Evolutionary conservation across 2,797 vertebrate genomes (phyloP), one percentile per base, ranked within the genome.

Genomic region (Xiphorhynchus erythropygius): DNA sequence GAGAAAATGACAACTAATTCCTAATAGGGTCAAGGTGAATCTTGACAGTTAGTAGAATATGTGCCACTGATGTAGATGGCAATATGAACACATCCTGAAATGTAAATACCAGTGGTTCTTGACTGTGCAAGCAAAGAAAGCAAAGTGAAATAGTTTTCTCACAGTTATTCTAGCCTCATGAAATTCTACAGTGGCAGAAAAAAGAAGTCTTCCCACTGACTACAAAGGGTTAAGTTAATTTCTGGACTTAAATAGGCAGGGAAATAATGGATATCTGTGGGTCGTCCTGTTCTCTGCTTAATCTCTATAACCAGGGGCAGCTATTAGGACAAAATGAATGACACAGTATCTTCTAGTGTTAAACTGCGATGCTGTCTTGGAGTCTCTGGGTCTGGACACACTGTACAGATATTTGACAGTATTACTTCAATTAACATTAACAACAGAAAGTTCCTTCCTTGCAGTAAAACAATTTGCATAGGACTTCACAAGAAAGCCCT

Each of bases 401-500:
- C 37, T 85, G 71, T 87, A 59, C 60, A 94, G 75, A 53, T 95
- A 95, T 96, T 97, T 97, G 93, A 87, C 90, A 97, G 81, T 70
- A 57, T 87, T 94, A 87, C 59, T 96, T 93, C 86, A 97, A 95
- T 85, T 93, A 88, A 92, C 49, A 84, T 70, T 94, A 93, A 87
- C 77, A 94, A 85, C 83, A 93, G 87, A 98, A 95, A 96, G 65
- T n/a, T 96, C 41, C 78, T 91, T 52, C 73, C 55, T 88, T 73
- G 49, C 90, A 93, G 67, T 73, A 69, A 87, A 95, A 94, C 71
- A 81, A 95, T 97, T 96, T 97, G 68, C 81, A 93, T 75, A 90
- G 87, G 70, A 86, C 96, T 98, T 98, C 83, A 86, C 96, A 84
- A 32, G 64, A 89, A 59, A 92, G 89, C 44, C 94, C 18, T 42